Conservation (phyloP, 1,140 invertebrate genomes). For the Leptoteleia sp. region DNA sequence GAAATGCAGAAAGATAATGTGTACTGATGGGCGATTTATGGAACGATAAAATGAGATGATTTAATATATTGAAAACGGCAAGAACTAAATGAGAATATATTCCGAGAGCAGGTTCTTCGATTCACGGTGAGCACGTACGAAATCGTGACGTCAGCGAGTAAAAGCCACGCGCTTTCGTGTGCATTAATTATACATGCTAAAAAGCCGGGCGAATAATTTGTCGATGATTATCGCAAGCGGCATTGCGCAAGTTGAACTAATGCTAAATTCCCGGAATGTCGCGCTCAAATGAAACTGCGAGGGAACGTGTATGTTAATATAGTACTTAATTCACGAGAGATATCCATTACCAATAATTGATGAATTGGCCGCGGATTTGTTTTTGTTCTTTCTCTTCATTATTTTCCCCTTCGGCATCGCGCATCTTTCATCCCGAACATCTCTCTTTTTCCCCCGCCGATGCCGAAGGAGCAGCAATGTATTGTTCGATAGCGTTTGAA, state of each 20-base stretch:
- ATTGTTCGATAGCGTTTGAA: constrained; percentile 16
- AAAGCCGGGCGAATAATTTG: constrained; percentile 31
- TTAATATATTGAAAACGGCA: too few relatives aligned
- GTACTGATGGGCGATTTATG: too few relatives aligned
- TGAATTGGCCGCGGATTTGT: background rate
- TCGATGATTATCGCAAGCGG: constrained; percentile 22
- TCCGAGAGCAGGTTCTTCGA: constrained; percentile 16
- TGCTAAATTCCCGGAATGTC: constrained; percentile 41
- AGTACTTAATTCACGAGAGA: constrained; percentile 2
- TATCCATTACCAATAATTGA: constrained; percentile 15
- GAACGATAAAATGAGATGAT: too few relatives aligned
- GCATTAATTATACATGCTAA: constrained; percentile 44
- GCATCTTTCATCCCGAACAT: background rate
- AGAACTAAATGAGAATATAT: background rate
- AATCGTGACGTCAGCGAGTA: constrained; percentile 45
- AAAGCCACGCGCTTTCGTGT: constrained; percentile 33
- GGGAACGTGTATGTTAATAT: constrained; percentile 30
- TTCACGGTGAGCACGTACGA: constrained; percentile 4
- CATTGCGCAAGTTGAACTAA: constrained; percentile 38
- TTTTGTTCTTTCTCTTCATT: background rate
- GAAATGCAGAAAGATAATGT: too few relatives aligned
- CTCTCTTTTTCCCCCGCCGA: background rate
- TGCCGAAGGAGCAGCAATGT: background rate
- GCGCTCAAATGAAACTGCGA: constrained; percentile 7
- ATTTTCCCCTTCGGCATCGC: too few relatives aligned